Evolutionary conservation across 2,888 invertebrate species (phyloP), one percentile per base, ranked within the genome.

Genomic region (Zeuzera pyrina): DNA sequence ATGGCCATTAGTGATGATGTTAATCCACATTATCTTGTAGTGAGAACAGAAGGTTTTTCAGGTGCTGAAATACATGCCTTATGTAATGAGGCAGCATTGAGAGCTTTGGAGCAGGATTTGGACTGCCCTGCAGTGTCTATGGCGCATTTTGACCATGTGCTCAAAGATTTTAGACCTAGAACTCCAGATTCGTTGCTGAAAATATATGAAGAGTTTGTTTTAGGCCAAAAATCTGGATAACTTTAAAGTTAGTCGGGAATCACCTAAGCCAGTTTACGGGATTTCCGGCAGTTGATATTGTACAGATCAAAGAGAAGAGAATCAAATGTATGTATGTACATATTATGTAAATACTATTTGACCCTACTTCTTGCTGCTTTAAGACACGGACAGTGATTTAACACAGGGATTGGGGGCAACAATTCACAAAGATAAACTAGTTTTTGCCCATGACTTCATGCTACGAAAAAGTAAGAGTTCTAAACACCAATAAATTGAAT

Each of bases 41-140:
- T 76, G 0, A 66, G 61, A 29, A 95, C 95, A 0, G 87, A 89
- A 15, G 90, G 91, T 1, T 98, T 94, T 72, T 97, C 98, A 0
- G 98, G 98, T 0, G 98, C 98, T 1, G 98, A 99, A 83, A 86
- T 94, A 22, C 87, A 90, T 45, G 95, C 95, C 0, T 85, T 98
- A 1, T 97, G 97, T 55, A 91, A 95, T 40, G 96, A 97, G 72
- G 97, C 98, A 4, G 97, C 94, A 0, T 79, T 96, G 61, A 88
- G 87, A 56, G 94, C 96, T 1, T 69, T 97, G 28, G 92, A 94
- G 57, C 91, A 91, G 47, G 87, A 89, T 60, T 74, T 95, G 1
- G 74, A 89, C 4, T 88, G 89, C 15, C 50, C 71, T 7, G 57
- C 63, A 34, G 88, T 97, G 1, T 73, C 76, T 2, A 85, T 84